Evolutionary conservation across 2,113 vertebrate species (phyloP).

Genomic region (Alces alces): DNA sequence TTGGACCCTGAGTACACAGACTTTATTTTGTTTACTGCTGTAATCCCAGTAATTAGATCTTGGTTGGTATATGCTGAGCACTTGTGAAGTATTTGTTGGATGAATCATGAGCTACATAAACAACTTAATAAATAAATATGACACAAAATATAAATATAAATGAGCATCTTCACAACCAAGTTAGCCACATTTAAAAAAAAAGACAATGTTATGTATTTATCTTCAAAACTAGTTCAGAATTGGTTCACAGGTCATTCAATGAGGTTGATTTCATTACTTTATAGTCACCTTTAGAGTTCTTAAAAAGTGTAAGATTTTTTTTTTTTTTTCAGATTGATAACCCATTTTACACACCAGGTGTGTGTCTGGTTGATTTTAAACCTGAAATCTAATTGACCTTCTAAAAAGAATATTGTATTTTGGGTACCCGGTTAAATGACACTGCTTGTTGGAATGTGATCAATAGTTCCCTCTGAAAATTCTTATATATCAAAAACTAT

Average conservation of each 20-base stretch:
- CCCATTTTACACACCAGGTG: neutral
- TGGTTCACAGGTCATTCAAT: neutral
- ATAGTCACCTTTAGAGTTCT: neutral
- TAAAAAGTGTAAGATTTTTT: neutral
- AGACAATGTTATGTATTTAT: neutral
- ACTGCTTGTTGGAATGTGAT: neutral
- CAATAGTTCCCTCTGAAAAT: constrained; percentile 32
- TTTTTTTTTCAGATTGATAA: neutral
- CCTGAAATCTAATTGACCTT: neutral
- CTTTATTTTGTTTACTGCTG: neutral
- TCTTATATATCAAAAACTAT: neutral
- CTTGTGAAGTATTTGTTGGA: neutral
- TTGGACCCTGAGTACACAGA: neutral
- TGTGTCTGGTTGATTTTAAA: neutral
- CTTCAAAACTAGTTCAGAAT: neutral
- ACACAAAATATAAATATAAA: neutral
- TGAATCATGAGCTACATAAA: neutral
- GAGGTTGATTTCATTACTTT: neutral
- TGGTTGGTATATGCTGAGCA: neutral
- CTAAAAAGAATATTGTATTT: constrained; percentile 13
- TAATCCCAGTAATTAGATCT: neutral
- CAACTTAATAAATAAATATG: neutral
- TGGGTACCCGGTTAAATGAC: neutral
- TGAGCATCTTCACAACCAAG: neutral
- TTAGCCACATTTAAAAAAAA: neutral